phyloP scores from a whole-genome alignment of 2,113 vertebrate genomes.

The Asarcornis scutulata region DNA sequence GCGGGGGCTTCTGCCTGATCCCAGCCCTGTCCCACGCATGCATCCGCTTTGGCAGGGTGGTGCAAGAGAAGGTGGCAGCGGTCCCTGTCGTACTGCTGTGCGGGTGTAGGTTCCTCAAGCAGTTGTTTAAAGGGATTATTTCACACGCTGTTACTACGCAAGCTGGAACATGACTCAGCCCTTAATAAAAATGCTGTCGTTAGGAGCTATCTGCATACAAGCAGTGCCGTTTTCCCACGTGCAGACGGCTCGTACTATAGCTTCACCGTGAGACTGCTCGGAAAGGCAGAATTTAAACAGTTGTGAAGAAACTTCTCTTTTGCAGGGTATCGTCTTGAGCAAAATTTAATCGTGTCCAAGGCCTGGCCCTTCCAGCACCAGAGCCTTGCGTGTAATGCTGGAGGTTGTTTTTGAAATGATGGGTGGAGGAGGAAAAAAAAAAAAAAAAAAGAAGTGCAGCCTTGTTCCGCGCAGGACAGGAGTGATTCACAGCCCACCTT shows the following conservation, averaged over 20 bases:
- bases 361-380: not conserved
- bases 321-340: not conserved
- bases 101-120: rapidly evolving
- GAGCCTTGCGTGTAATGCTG: rapidly evolving
- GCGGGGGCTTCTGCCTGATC: rapidly evolving
- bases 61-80: not conserved
- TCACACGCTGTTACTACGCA: not conserved
- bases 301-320: not conserved
- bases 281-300: not conserved
- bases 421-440: constrained; percentile 11
- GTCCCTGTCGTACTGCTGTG: not conserved
- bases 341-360: not conserved
- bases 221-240: not conserved
- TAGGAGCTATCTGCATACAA: not conserved
- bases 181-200: not conserved
- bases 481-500: not conserved
- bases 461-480: not conserved
- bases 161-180: not conserved
- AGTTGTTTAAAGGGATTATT: not conserved
- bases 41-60: not conserved
- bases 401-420: not conserved
- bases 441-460: not conserved
- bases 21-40: not conserved
- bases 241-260: not conserved
- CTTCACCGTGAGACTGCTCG: not conserved